Evolutionary conservation across 2,888 invertebrate genomes (phyloP).

Genomic region (Rhagonycha lutea): DNA sequence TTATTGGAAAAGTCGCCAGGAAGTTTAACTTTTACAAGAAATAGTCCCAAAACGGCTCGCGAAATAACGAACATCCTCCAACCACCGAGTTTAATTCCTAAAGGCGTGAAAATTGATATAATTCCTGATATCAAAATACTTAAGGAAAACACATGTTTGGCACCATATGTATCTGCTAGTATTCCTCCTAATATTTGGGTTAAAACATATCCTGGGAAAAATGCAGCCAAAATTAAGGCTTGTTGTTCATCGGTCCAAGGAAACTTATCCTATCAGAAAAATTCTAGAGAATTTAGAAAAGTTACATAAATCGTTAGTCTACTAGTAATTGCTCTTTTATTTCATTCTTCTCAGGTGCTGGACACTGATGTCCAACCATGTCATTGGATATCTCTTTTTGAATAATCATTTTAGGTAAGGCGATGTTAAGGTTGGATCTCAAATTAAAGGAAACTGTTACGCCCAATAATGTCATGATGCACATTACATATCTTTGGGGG

Average conservation of each 20-base stretch:
- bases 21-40: slow-evolving; percentile 7
- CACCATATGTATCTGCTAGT: slow-evolving; percentile 75
- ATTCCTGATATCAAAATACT: slow-evolving; percentile 78
- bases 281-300: background rate
- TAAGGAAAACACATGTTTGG: slow-evolving; percentile 77
- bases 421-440: slow-evolving; percentile 52
- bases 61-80: too few species aligned
- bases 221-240: slow-evolving; percentile 75
- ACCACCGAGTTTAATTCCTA: slow-evolving; percentile 58
- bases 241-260: slow-evolving; percentile 71
- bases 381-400: background rate
- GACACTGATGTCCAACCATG: background rate
- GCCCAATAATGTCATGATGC: slow-evolving; percentile 57
- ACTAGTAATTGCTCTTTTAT: background rate
- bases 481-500: slow-evolving; percentile 70
- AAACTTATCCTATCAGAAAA: slow-evolving; percentile 34
- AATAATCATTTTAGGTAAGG: slow-evolving; percentile 56
- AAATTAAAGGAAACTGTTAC: slow-evolving; percentile 54
- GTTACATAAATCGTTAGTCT: background rate
- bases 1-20: background rate
- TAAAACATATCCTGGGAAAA: slow-evolving; percentile 82
- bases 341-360: background rate
- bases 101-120: slow-evolving; percentile 75
- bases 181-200: slow-evolving; percentile 80
- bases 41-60: slow-evolving; percentile 63